Percentiles rank a stretch among this genome's conserved stretches.
These are phyloP conservation scores for Heterochromis multidens DNA, from an alignment of 2,113 vertebrate species.

Conservation along the genomic window DNA sequence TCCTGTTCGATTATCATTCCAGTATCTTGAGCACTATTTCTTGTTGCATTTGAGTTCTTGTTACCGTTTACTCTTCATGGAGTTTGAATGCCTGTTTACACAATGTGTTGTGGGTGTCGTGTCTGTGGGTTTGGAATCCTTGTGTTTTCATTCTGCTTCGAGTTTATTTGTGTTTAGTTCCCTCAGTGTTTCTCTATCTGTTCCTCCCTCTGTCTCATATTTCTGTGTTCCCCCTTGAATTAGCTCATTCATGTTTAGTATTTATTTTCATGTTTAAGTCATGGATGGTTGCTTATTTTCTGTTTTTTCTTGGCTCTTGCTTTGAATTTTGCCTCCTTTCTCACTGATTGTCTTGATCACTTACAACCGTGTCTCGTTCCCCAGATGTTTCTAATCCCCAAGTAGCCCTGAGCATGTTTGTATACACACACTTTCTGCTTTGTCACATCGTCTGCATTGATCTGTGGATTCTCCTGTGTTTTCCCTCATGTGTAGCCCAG, in stretches of 20 bases:
- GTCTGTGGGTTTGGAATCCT: neutral
- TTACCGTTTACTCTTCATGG: neutral
- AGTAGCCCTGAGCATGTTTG: too few relatives aligned
- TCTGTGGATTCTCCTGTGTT: neutral
- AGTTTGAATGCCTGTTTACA: neutral
- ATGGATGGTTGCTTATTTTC: neutral
- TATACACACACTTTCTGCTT: too few relatives aligned
- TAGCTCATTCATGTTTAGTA: neutral
- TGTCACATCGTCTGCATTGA: neutral
- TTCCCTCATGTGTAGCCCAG: too few relatives aligned
- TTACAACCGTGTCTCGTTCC: too few relatives aligned
- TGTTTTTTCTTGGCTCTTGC: neutral
- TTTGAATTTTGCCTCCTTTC: too few relatives aligned
- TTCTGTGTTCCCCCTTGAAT: neutral
- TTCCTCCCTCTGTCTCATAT: neutral
- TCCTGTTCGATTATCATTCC: neutral
- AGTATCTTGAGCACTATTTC: neutral
- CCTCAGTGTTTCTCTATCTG: neutral
- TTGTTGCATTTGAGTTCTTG: neutral
- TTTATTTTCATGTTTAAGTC: neutral
- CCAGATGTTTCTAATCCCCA: too few relatives aligned
- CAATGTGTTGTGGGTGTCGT: neutral
- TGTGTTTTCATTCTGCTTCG: too few relatives aligned
- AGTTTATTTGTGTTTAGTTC: neutral
- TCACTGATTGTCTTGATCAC: too few relatives aligned